Evolutionary conservation across 2,888 invertebrate species (phyloP).

Genomic region (Lomographa bimaculata): DNA sequence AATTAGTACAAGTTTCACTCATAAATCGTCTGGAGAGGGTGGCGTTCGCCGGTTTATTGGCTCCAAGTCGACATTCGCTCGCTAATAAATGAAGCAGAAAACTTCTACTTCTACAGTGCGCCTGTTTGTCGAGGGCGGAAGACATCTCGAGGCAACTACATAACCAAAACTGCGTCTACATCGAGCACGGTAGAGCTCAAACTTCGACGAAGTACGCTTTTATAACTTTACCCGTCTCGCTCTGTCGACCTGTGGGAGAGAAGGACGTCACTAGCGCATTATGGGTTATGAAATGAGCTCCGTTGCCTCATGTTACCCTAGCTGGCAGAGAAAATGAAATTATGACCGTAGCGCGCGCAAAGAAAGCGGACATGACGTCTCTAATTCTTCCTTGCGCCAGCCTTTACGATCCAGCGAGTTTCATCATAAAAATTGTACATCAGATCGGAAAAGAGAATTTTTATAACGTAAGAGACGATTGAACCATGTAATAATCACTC

Average conservation of each 20-base stretch:
- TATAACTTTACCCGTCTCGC: conserved; percentile 49
- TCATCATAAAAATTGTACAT: conserved; percentile 33
- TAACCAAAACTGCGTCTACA: conserved; percentile 57
- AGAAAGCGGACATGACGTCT: conserved; percentile 68
- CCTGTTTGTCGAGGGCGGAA: conserved; percentile 66
- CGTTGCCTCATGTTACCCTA: conserved; percentile 69
- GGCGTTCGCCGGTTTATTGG: conserved; percentile 73
- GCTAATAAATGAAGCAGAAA: conserved; percentile 82
- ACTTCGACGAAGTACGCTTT: conserved; percentile 53
- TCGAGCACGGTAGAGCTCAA: conserved; percentile 55
- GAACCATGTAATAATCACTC: conserved; percentile 9
- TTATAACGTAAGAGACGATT: conserved; percentile 23
- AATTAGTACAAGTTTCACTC: conserved; percentile 75
- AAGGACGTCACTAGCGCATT: conserved; percentile 60
- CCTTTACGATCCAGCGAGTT: conserved; percentile 40
- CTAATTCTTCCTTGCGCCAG: conserved; percentile 45
- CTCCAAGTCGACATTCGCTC: conserved; percentile 70
- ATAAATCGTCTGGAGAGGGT: conserved; percentile 79
- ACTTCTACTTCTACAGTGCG: conserved; percentile 71
- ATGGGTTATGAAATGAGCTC: conserved; percentile 79
- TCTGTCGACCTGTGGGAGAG: conserved; percentile 45
- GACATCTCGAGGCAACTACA: conserved; percentile 48
- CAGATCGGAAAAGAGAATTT: conserved; percentile 31
- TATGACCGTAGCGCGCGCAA: conserved; percentile 67
- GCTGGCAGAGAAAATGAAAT: conserved; percentile 72